Conservation (phyloP, 2,888 invertebrate species). For the Scaptomyza polygonia region DNA sequence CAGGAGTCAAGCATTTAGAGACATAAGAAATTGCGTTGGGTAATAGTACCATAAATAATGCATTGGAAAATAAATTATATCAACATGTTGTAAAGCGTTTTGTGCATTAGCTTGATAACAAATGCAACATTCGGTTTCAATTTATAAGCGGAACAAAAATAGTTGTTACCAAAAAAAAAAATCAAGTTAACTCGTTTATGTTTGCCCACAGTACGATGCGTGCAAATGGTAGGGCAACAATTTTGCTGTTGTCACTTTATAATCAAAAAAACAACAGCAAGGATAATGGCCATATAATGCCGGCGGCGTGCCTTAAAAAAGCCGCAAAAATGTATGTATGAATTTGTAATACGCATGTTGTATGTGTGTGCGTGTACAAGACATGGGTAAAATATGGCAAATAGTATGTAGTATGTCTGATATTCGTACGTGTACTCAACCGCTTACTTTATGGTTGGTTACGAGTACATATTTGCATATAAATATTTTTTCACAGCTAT, state of each 20-base stretch:
- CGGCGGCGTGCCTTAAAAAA: conserved; percentile 16
- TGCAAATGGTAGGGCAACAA: neutral
- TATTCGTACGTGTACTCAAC: conserved; percentile 1
- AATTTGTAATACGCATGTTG: conserved; percentile 10
- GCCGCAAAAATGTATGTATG: conserved; percentile 11
- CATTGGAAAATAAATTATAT: no score
- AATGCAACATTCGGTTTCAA: neutral
- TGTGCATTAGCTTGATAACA: no score
- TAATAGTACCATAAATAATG: no score
- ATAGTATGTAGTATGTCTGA: conserved; percentile 2
- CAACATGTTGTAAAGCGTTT: no score
- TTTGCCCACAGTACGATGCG: neutral
- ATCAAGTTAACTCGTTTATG: no score
- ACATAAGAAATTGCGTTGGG: neutral
- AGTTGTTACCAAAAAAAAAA: neutral
- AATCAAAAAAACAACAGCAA: conserved; percentile 24
- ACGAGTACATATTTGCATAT: conserved; percentile 2
- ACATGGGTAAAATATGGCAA: neutral
- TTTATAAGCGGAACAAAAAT: no score
- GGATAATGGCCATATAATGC: conserved; percentile 16
- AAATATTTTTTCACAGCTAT: neutral
- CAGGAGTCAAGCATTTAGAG: no score
- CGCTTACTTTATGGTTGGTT: conserved; percentile 4
- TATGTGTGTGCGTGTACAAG: neutral
- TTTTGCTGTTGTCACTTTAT: conserved; percentile 20